Conservation (phyloP, 2,113 vertebrate species). For the Callopanchax toddi region DNA sequence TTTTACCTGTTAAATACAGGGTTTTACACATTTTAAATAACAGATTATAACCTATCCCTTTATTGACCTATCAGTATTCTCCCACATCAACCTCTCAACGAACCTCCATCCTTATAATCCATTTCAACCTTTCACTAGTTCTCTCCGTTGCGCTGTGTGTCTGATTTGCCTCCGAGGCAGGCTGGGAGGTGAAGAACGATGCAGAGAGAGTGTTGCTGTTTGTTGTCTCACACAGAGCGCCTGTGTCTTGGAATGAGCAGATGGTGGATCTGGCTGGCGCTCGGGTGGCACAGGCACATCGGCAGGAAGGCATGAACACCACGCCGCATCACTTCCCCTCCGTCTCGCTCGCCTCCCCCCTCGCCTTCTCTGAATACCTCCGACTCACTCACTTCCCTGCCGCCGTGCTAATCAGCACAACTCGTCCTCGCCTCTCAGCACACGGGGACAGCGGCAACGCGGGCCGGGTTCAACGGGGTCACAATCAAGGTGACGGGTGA, state of each 20-base stretch:
- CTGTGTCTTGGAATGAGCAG: slow-evolving; percentile 75
- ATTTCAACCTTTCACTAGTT: background rate
- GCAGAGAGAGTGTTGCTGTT: slow-evolving; percentile 37
- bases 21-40: too few relatives aligned
- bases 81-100: slow-evolving; percentile 19
- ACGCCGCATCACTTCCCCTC: slow-evolving; percentile 22
- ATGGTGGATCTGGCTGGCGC: slow-evolving; percentile 76
- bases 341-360: too few relatives aligned
- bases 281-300: slow-evolving; percentile 67
- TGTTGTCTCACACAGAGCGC: slow-evolving; percentile 60
- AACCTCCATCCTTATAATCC: background rate
- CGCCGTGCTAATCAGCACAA: slow-evolving; percentile 60
- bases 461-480: slow-evolving; percentile 24
- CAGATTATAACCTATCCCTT: too few relatives aligned
- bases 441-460: slow-evolving; percentile 23
- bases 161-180: slow-evolving; percentile 28
- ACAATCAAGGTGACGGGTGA: slow-evolving; percentile 38
- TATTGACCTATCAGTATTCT: too few relatives aligned
- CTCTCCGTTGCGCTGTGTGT: background rate
- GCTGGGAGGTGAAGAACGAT: slow-evolving; percentile 31
- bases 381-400: slow-evolving; percentile 30
- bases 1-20: too few relatives aligned
- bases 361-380: slow-evolving; percentile 38
- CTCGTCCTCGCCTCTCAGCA: slow-evolving; percentile 56
- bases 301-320: slow-evolving; percentile 71